Percentiles rank a stretch among this genome's conserved stretches.
Conservation (phyloP, 2,888 invertebrate genomes). For the Drosophila quasianomalipes region DNA sequence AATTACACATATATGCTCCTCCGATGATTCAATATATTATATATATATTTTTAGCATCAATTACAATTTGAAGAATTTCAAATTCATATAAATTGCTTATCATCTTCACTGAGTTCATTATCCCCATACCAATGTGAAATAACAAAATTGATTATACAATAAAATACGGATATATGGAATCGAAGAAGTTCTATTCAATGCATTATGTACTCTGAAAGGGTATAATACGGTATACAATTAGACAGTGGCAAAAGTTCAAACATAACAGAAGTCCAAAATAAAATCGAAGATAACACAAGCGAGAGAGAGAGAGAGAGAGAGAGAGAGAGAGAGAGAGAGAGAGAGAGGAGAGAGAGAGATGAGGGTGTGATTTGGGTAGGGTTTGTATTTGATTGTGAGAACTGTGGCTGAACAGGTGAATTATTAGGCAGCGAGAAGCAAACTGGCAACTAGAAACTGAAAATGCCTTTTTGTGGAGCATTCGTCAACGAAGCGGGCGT, state of each 20-base stretch:
- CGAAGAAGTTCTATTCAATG: neutral
- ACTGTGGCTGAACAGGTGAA: slow-evolving; percentile 65
- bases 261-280: slow-evolving; percentile 47
- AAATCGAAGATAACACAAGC: slow-evolving; percentile 33
- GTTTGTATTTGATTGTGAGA: neutral
- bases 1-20: neutral
- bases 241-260: slow-evolving; percentile 60
- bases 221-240: slow-evolving; percentile 56
- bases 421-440: slow-evolving; percentile 51
- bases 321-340: too few relatives aligned
- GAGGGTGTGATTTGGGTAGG: neutral
- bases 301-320: neutral
- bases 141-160: neutral
- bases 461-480: slow-evolving; percentile 55
- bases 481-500: slow-evolving; percentile 11
- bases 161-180: neutral
- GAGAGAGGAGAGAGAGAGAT: too few relatives aligned
- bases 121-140: neutral
- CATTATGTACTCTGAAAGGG: neutral
- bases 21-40: neutral
- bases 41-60: neutral
- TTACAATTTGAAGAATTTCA: neutral
- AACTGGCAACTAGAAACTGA: slow-evolving; percentile 30
- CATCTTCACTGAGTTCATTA: neutral
- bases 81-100: neutral